Base-by-base conservation (phyloP, 92 coral and sea anemone species). In the Phenganax marumi region DNA sequence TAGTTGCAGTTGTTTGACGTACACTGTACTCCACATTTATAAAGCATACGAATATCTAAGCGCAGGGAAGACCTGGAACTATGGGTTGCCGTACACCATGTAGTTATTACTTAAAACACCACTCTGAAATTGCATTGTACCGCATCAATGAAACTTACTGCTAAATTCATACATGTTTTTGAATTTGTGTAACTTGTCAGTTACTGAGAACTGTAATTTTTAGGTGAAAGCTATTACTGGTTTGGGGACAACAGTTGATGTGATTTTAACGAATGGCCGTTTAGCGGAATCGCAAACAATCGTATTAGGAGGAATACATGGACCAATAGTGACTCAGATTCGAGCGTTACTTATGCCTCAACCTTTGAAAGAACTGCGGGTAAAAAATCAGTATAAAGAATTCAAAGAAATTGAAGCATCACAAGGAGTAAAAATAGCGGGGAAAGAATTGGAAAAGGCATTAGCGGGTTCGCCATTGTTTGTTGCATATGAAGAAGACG, bases 151-250 rank as follows among this genome's bases (percentile, higher is more conserved):
- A 13, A 13, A 56, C 21, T 56, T 19, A 56, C 3, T 56, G 63
- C 17, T 56, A 19, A 2, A 56, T 56, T 33, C 5, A 33, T 33
- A 33, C 43, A 33, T 33, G 5, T 33, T 33, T 33, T 33, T 2
- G 5, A 33, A 1, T 33, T 33, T 2, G 43, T 33, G 43, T 33
- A 33, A 33, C 43, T 33, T 33, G 43, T 33, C 43, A 33, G 43
- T 33, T 33, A 33, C 18, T 69, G n/a, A 69, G 52, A 69, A 69
- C 22, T 49, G 5, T 49, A 33, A 7, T 18, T 66, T 10, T 50
- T 72, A 94, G 98, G 99, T 96, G 8, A 96, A 96, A 84, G 97
- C 99, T 1, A 84, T 96, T 24, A 97, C 99, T 12, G 99, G 99
- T 26, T 90, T 96, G 18, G 99, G 99, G 3, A 96, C 99, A 62